phyloP scores from a whole-genome alignment of 2,113 vertebrate genomes.

The Pangasianodon hypophthalmus region DNA sequence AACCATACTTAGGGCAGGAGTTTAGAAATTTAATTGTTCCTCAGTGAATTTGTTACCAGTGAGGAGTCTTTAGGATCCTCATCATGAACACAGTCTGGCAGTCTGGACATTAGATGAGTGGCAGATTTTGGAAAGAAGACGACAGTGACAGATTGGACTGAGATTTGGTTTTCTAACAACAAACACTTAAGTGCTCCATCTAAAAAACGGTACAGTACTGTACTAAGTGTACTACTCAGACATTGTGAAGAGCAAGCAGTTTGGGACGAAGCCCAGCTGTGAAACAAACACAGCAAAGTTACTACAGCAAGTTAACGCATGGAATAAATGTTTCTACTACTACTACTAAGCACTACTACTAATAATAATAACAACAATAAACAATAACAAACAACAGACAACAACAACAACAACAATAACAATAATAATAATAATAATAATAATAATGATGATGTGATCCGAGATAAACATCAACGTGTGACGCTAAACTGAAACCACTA shows the following conservation, averaged over 20 bases:
- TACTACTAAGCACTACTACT: neutral
- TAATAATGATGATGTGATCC: neutral
- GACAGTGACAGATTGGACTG: neutral
- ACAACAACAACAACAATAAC: no score
- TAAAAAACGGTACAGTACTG: neutral
- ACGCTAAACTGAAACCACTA: neutral
- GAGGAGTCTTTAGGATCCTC: neutral
- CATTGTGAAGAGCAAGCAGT: neutral
- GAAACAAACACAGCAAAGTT: constrained; percentile 1
- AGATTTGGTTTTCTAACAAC: neutral
- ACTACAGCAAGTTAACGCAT: neutral
- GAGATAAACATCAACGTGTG: neutral
- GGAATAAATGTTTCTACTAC: neutral
- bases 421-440: neutral
- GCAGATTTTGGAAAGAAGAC: neutral
- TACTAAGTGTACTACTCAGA: neutral
- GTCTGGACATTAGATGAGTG: neutral
- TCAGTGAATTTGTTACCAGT: neutral
- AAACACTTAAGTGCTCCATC: neutral
- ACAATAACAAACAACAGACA: neutral
- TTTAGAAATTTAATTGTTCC: neutral
- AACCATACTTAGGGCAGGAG: no score
- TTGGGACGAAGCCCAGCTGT: neutral
- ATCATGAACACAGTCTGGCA: neutral
- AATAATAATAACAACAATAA: no score